Evolutionary conservation across 1,140 invertebrate genomes (phyloP).

Genomic region (Bombus sibiricus): DNA sequence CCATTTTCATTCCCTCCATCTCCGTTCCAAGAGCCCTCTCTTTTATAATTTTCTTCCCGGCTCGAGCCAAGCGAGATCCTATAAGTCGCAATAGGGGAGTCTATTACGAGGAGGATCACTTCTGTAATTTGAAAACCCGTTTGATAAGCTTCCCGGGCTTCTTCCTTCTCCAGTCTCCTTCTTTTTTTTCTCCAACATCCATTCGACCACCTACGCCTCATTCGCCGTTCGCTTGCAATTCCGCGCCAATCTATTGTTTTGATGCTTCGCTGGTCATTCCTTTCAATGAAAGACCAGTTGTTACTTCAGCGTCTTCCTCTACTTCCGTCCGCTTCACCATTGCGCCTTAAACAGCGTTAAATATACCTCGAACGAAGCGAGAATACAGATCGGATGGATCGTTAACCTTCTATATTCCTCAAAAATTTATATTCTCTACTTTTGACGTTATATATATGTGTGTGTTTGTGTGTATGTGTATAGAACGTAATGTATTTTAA

Average conservation of each 20-base stretch:
- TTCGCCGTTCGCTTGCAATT: constrained; percentile 52
- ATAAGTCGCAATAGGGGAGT: constrained; percentile 72
- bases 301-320: neutral
- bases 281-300: neutral
- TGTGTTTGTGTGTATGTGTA: too few relatives aligned
- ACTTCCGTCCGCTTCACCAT: too few relatives aligned
- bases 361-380: neutral
- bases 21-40: constrained; percentile 14
- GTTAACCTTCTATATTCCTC: too few relatives aligned
- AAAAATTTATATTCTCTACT: too few relatives aligned
- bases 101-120: constrained; percentile 71
- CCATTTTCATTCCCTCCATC: constrained; percentile 28
- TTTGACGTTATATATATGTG: too few relatives aligned
- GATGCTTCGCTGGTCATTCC: constrained; percentile 28
- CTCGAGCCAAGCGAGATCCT: constrained; percentile 69
- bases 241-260: constrained; percentile 63
- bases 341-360: neutral
- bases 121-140: constrained; percentile 73
- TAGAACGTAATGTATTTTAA: too few relatives aligned
- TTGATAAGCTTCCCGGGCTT: constrained; percentile 64
- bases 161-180: neutral
- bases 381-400: too few relatives aligned
- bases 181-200: constrained; percentile 32
- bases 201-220: constrained; percentile 28
- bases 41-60: constrained; percentile 67